phyloP scores from a whole-genome alignment of 2,113 vertebrate genomes.

The Poicephalus meyeri region DNA sequence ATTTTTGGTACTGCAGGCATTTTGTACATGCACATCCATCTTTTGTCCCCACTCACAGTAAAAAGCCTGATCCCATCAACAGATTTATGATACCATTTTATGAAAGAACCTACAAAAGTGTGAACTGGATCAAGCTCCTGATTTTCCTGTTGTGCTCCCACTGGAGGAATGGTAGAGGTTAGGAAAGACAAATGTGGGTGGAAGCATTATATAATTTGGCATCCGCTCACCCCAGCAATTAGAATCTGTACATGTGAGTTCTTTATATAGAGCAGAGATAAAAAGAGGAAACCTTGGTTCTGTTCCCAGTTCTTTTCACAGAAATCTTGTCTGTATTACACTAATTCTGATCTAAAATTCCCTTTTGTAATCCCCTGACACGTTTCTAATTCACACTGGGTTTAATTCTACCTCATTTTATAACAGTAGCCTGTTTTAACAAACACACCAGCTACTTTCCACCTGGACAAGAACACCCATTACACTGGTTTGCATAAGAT shows the following conservation, averaged over 20 bases:
- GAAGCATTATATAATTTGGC: conserved; percentile 38
- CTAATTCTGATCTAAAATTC: conserved; percentile 44
- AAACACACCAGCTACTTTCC: background rate
- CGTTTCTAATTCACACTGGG: background rate
- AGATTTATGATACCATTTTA: fast-evolving
- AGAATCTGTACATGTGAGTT: conserved; percentile 33
- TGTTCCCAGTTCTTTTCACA: conserved; percentile 40
- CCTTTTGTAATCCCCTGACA: conserved; percentile 7
- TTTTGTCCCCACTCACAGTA: background rate
- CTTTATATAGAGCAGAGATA: conserved; percentile 48
- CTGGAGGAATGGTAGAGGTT: background rate
- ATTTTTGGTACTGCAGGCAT: conserved; percentile 13
- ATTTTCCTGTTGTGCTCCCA: background rate
- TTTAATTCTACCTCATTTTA: conserved; percentile 16
- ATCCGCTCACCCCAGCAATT: conserved; percentile 10
- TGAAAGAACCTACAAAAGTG: background rate
- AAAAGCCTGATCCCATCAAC: background rate
- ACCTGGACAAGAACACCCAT: background rate
- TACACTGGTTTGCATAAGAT: background rate
- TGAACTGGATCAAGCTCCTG: background rate
- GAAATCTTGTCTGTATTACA: conserved; percentile 14
- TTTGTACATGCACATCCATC: background rate
- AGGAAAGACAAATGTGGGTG: background rate
- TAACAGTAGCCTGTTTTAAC: background rate
- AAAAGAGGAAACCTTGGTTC: conserved; percentile 34